Conservation (phyloP, 2,888 invertebrate species). For the Melieria omissa region DNA sequence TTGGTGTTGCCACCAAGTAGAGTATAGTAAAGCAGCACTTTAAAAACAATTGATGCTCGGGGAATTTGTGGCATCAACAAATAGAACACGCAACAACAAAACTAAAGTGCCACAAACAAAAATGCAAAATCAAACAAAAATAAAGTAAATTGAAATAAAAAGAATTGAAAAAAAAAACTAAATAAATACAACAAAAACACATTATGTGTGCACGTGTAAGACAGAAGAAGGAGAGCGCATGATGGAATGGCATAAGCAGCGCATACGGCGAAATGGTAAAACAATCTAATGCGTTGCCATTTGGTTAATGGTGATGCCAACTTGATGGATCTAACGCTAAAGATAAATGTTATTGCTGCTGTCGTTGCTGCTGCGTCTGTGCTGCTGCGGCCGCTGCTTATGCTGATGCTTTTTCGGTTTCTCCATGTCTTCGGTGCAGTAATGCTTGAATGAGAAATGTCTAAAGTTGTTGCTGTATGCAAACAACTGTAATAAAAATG, state of each 20-base stretch:
- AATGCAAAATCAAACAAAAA: not conserved
- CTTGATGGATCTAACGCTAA: conserved; percentile 34
- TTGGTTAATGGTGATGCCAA: conserved; percentile 32
- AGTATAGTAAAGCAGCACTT: conserved; percentile 33
- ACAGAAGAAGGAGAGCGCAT: conserved; percentile 21
- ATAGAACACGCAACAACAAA: conserved; percentile 14
- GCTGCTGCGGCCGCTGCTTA: too few species aligned
- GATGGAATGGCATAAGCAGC: not conserved
- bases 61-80: conserved; percentile 34
- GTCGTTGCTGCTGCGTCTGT: too few species aligned
- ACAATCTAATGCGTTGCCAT: conserved; percentile 28
- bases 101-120: not conserved
- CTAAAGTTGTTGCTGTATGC: too few species aligned
- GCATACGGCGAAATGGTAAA: conserved; percentile 8
- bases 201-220: conserved; percentile 15
- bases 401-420: too few species aligned
- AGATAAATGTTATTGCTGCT: conserved; percentile 29
- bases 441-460: too few species aligned
- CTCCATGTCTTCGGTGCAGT: too few species aligned
- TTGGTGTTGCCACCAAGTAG: conserved; percentile 1
- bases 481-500: too few species aligned
- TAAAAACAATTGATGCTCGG: conserved; percentile 40
- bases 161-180: conserved; percentile 1
- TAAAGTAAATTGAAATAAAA: not conserved
- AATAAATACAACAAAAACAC: conserved; percentile 17